Conservation (phyloP, 2,113 vertebrate species). For the Vidua macroura region DNA sequence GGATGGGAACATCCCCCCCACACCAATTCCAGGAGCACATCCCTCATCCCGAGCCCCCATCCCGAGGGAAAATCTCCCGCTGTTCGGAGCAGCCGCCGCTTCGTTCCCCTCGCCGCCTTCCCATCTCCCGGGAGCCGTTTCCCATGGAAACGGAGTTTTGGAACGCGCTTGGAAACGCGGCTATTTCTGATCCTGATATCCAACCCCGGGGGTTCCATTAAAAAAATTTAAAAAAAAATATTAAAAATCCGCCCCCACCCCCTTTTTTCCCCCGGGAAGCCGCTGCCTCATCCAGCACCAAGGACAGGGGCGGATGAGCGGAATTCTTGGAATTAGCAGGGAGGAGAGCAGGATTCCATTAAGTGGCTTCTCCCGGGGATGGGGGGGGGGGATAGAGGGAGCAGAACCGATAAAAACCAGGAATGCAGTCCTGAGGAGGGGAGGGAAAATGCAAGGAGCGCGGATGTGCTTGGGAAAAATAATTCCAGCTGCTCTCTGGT, state of each 20-base stretch:
- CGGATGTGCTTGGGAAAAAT: background rate
- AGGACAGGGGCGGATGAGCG: rapidly evolving
- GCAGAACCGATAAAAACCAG: rapidly evolving
- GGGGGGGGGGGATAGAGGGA: background rate
- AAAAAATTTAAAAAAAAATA: background rate
- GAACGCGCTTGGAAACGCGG: background rate
- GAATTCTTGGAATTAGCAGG: background rate
- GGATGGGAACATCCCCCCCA: background rate
- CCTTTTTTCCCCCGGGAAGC: background rate
- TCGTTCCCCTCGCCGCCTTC: background rate
- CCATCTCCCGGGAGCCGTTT: background rate
- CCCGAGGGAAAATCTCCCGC: background rate
- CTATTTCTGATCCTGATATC: background rate
- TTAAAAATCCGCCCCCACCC: background rate
- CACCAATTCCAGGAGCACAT: rapidly evolving
- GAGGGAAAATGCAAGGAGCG: background rate
- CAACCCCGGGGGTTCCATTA: background rate
- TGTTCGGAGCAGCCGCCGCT: background rate
- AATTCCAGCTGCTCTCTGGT: background rate
- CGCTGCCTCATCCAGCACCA: background rate
- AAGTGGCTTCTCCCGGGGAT: background rate
- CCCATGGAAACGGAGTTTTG: background rate
- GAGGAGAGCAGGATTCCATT: background rate
- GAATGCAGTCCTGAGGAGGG: background rate
- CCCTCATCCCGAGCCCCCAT: background rate